Percentiles rank a stretch among this genome's conserved stretches.
phyloP scores from a whole-genome alignment of 2,888 invertebrate species.

The Cantharis flavilabris region DNA sequence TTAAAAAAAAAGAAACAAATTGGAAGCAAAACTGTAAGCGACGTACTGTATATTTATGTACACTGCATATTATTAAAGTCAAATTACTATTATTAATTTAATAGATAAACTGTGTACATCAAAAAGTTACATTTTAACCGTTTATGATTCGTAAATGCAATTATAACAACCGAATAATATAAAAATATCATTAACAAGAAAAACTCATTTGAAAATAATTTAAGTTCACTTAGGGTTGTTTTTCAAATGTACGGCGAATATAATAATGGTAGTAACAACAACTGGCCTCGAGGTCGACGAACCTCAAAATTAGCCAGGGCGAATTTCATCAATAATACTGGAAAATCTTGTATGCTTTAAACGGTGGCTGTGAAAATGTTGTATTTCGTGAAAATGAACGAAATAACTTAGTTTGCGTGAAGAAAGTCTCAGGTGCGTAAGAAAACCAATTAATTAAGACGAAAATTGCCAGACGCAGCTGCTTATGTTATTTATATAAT shows the following conservation, averaged over 20 bases:
- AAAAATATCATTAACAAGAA: constrained; percentile 4
- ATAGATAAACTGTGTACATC: not conserved
- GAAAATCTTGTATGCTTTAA: constrained; percentile 7
- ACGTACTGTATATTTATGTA: not conserved
- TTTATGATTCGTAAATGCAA: not conserved
- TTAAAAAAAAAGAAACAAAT: not conserved
- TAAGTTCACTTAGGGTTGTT: constrained; percentile 11
- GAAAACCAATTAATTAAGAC: constrained; percentile 16
- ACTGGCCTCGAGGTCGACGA: constrained; percentile 21
- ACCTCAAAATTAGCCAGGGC: constrained; percentile 23
- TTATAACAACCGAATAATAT: not conserved
- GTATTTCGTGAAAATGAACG: constrained; percentile 9
- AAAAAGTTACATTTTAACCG: not conserved
- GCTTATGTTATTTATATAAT: constrained; percentile 15
- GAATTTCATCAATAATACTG: constrained; percentile 11
- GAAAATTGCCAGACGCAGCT: constrained; percentile 17
- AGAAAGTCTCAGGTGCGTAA: constrained; percentile 20
- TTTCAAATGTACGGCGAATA: constrained; percentile 10
- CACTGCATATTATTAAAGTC: not conserved
- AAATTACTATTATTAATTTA: not conserved
- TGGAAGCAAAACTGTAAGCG: not conserved
- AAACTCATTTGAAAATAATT: constrained; percentile 6
- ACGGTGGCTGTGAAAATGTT: constrained; percentile 12
- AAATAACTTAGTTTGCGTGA: constrained; percentile 18
- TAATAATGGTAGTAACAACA: constrained; percentile 3